Percentiles rank a stretch among this genome's conserved stretches.
Conservation (phyloP, 1,140 invertebrate genomes). For the Zaprionus kolodkinae region DNA sequence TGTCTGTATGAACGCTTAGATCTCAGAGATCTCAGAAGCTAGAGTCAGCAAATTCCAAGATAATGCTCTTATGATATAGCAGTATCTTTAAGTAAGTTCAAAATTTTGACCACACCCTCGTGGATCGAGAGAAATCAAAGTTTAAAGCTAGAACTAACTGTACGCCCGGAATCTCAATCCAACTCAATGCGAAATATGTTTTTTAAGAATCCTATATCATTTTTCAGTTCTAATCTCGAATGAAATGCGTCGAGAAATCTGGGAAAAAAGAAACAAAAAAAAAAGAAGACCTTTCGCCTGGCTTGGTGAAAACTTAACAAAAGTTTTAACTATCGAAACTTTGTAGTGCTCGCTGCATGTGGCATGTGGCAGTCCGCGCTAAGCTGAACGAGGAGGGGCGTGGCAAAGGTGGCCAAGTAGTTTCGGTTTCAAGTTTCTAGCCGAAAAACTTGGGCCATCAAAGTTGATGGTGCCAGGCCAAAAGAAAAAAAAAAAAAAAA, state of each 20-base stretch:
- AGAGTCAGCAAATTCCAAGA: no score
- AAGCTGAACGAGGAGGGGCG: background rate
- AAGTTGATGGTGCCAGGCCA: constrained; percentile 41
- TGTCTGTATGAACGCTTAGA: no score
- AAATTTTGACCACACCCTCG: no score
- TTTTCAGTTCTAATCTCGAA: constrained; percentile 1
- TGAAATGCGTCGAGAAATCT: background rate
- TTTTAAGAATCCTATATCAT: background rate
- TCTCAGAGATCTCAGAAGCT: no score
- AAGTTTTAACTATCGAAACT: constrained; percentile 8
- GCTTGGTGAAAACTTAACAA: background rate
- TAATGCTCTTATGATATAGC: no score
- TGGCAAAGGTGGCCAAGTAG: constrained; percentile 37
- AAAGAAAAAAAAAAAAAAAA: background rate
- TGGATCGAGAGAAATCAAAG: no score
- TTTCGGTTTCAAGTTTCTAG: constrained; percentile 36
- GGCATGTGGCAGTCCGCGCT: background rate
- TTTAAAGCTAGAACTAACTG: no score
- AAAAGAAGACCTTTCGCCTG: background rate
- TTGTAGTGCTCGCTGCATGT: constrained; percentile 5
- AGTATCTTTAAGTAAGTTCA: no score
- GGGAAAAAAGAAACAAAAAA: background rate
- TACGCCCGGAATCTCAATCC: background rate
- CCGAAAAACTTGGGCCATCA: constrained; percentile 57
- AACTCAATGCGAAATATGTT: background rate